phyloP scores from a whole-genome alignment of 1,140 invertebrate species.

The Caenorhabditis briggsae region DNA sequence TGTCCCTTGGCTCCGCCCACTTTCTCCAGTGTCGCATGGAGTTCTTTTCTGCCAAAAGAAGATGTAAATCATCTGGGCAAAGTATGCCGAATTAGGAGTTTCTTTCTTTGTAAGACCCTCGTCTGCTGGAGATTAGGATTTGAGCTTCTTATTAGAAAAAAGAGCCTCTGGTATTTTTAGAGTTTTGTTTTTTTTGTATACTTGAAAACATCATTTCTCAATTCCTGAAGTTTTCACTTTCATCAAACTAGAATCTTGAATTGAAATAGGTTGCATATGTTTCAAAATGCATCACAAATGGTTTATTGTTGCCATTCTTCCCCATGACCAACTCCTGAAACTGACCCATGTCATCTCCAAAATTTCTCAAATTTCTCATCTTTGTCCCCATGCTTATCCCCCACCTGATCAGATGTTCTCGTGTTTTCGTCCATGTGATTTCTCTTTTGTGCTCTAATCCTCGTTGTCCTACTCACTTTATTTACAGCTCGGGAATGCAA shows the following conservation, averaged over 20 bases:
- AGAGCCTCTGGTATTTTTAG: too few relatives aligned
- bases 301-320: not conserved
- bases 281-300: constrained; percentile 31
- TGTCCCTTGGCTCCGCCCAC: constrained; percentile 1
- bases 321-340: constrained; percentile 30
- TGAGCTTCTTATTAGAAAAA: too few relatives aligned
- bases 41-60: constrained; percentile 8
- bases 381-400: not conserved
- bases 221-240: too few relatives aligned
- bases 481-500: constrained; percentile 51
- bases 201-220: too few relatives aligned
- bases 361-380: not conserved
- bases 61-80: constrained; percentile 32
- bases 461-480: constrained; percentile 42
- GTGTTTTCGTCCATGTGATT: constrained; percentile 45
- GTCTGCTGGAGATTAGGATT: not conserved
- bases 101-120: not conserved
- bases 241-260: too few relatives aligned
- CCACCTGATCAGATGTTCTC: constrained; percentile 50
- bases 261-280: not conserved
- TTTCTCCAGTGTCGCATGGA: constrained; percentile 25
- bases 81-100: constrained; percentile 11
- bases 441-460: constrained; percentile 37
- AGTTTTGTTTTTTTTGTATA: too few relatives aligned
- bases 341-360: constrained; percentile 7